Conservation (phyloP, 1,140 invertebrate species). For the Heterodera schachtii region DNA sequence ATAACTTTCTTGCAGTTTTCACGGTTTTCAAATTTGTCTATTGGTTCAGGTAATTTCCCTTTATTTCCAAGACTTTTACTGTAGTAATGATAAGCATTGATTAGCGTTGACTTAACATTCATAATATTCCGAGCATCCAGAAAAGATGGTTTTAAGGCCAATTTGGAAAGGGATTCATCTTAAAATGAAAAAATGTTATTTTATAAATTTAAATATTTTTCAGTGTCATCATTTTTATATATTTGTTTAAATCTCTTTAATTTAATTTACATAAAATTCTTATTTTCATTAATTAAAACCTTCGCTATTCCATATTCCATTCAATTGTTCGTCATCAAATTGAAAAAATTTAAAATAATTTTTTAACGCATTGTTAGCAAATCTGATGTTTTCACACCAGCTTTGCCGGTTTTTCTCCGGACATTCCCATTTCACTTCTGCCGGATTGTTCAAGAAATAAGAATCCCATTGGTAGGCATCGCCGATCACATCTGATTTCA, state of each 20-base stretch:
- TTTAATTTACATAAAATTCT: neutral
- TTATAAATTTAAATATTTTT: too few species aligned
- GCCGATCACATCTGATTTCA: neutral
- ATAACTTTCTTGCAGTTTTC: neutral
- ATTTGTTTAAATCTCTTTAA: neutral
- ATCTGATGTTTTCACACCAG: neutral
- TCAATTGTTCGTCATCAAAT: neutral
- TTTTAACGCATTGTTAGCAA: neutral
- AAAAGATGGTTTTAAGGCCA: neutral
- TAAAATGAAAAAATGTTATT: neutral
- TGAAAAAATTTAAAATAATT: neutral
- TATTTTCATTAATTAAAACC: neutral
- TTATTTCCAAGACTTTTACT: neutral
- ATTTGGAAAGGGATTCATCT: neutral
- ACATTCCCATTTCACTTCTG: neutral
- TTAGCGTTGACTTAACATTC: neutral
- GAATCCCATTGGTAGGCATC: neutral
- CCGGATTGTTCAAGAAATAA: neutral
- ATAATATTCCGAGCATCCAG: neutral
- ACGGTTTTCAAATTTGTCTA: neutral
- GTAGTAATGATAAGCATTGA: neutral
- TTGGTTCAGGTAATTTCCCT: neutral
- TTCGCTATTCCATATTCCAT: neutral
- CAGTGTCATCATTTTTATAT: too few species aligned
- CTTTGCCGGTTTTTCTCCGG: neutral